Base-by-base conservation (phyloP, 1,140 invertebrate genomes). In the Ptiloglossa arizonensis region DNA sequence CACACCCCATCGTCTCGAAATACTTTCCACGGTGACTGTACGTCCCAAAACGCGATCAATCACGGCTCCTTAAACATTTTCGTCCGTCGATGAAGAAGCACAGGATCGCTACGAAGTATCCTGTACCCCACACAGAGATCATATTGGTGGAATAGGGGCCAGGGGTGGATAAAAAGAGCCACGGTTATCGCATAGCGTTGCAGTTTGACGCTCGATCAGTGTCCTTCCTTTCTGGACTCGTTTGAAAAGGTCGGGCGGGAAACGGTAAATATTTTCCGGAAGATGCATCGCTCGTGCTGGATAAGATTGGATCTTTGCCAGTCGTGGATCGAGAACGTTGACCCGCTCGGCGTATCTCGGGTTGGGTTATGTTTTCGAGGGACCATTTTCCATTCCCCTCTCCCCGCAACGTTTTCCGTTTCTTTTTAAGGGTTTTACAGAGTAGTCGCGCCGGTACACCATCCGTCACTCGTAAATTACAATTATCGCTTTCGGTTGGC, bases 231-330 rank as follows among this genome's bases (percentile, higher is more conserved):
- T 22, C 24, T 50, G 13, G 41, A 22, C 48, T 13, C 15, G 59
- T 5, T 27, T 71, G 57, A 79, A 75, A 76, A 76, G 75, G 77
- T 74, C 83, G 80, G 46, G 71, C 79, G 84, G 81, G 80, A 86
- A 87, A 85, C 79, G 69, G 83, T 86, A 88, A 86, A 89, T 90
- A 89, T 87, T 88, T 88, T 82, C 64, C 79, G 35, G 79, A 72
- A 86, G 80, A 86, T 83, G 81, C 71, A 87, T 86, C 75, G 68
- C 46, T 60, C 41, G 27, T 29, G 73, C 46, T 80, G 52, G 75
- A 83, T 79, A 73, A 76, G 71, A 82, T 76, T 88, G 89, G 89
- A 87, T 64, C 29, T 48, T 64, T 79, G 89, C 89, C 89, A 91
- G 70, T 22, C 75, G 77, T 48, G 75, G 80, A 86, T 81, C 74